Percentiles rank a stretch among this genome's conserved stretches.
Conservation (phyloP, 2,113 vertebrate species). For the Chamaea fasciata region DNA sequence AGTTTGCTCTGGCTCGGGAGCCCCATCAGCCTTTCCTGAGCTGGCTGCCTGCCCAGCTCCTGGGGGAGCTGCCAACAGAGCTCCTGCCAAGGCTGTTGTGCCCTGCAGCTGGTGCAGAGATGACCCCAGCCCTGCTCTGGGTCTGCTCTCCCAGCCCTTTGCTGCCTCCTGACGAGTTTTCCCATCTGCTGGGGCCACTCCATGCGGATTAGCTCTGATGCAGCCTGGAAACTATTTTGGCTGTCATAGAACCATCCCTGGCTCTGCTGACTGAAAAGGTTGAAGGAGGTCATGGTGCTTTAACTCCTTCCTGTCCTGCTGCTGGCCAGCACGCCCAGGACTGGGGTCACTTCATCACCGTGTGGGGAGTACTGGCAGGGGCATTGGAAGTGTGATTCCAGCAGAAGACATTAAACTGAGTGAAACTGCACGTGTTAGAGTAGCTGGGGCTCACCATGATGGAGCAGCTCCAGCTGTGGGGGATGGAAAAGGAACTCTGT, state of each 20-base stretch:
- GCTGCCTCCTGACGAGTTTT: background rate
- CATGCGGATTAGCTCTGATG: conserved; percentile 22
- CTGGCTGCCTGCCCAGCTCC: background rate
- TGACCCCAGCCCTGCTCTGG: background rate
- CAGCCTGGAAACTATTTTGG: conserved; percentile 60
- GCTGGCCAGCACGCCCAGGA: background rate
- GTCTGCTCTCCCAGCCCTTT: background rate
- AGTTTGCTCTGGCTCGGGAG: background rate
- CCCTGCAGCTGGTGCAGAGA: background rate
- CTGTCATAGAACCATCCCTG: background rate
- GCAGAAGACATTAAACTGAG: background rate
- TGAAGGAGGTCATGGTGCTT: background rate
- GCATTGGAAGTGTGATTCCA: background rate
- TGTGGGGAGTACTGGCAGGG: background rate
- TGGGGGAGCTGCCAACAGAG: background rate
- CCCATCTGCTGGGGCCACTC: background rate
- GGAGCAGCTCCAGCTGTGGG: background rate
- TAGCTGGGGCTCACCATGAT: rapidly evolving
- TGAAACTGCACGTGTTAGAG: background rate
- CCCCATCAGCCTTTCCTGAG: background rate
- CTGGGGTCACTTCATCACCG: rapidly evolving
- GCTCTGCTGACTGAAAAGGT: background rate
- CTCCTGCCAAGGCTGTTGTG: background rate
- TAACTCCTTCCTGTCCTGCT: conserved; percentile 28
- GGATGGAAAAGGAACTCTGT: background rate